phyloP scores from a whole-genome alignment of 2,797 vertebrate species.

The Scyliorhinus canicula region DNA sequence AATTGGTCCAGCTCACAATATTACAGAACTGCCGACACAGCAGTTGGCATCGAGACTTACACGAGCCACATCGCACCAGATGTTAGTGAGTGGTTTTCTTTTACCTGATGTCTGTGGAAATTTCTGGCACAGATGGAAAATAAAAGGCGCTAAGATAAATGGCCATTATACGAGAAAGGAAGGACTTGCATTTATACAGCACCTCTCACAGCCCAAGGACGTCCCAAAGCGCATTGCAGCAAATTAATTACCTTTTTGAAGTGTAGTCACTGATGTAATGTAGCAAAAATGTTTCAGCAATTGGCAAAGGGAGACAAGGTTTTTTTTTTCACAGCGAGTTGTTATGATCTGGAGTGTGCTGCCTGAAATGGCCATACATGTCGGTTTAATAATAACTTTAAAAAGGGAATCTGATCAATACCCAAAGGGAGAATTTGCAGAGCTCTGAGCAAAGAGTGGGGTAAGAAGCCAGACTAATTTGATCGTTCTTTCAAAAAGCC shows the following conservation, averaged over 20 bases:
- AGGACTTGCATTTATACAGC: conserved; percentile 17
- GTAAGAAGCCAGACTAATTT: not conserved
- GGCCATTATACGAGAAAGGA: not conserved
- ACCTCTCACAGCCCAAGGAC: not conserved
- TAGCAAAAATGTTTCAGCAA: not conserved
- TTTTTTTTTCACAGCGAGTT: not conserved
- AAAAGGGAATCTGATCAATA: not conserved
- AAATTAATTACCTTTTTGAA: not conserved
- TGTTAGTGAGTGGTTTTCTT: conserved; percentile 4
- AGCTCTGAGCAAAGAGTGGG: not conserved
- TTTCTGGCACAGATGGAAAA: not conserved
- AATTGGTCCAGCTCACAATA: not conserved
- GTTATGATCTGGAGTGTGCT: not conserved
- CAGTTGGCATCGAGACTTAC: not conserved
- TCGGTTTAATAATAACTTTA: not conserved
- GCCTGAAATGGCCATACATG: no score
- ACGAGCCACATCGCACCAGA: not conserved
- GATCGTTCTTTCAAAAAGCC: not conserved
- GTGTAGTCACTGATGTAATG: not conserved
- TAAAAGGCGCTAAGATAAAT: not conserved
- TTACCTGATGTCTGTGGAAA: not conserved
- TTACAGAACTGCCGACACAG: conserved; percentile 3
- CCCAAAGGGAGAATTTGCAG: not conserved
- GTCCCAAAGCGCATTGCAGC: not conserved
- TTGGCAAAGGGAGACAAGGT: not conserved